Evolutionary conservation across 2,797 vertebrate species (phyloP).

Genomic region (Alfaro cultratus): DNA sequence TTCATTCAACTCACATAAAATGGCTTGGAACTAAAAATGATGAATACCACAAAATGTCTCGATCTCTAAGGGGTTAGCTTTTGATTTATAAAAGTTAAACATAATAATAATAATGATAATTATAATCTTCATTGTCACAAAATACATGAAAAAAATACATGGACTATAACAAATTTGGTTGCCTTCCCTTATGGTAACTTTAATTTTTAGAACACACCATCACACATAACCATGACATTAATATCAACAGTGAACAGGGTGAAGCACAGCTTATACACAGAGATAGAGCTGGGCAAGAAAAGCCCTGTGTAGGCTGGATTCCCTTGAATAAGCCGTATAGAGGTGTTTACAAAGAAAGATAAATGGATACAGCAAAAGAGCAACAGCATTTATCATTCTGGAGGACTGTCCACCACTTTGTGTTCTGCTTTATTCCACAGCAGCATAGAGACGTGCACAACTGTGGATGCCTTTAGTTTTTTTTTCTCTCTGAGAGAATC

Average conservation of each 20-base stretch:
- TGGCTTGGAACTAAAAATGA: background rate
- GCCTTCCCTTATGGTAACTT: no score
- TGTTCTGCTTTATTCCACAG: constrained; percentile 32
- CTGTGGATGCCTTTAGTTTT: constrained; percentile 32
- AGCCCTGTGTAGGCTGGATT: constrained; percentile 16
- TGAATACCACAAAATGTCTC: background rate
- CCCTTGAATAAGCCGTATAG: constrained; percentile 17
- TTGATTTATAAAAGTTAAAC: background rate
- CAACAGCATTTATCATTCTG: constrained; percentile 57
- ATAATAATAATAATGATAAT: no score
- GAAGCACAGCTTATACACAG: background rate
- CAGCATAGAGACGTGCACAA: constrained; percentile 22
- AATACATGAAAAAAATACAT: no score
- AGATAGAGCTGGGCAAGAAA: background rate
- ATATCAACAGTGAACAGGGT: background rate
- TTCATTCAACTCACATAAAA: background rate
- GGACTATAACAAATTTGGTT: no score
- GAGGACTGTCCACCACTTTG: constrained; percentile 46
- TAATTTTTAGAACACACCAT: no score
- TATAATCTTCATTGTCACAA: no score
- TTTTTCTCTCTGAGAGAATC: constrained; percentile 29
- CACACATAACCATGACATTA: no score
- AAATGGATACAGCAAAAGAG: constrained; percentile 49
- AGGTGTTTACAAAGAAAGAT: constrained; percentile 57
- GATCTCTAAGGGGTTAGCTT: background rate